These are phyloP conservation scores for Acromyrmex echinatior DNA, from an alignment of 1,140 invertebrate genomes.

Conservation along the genomic window DNA sequence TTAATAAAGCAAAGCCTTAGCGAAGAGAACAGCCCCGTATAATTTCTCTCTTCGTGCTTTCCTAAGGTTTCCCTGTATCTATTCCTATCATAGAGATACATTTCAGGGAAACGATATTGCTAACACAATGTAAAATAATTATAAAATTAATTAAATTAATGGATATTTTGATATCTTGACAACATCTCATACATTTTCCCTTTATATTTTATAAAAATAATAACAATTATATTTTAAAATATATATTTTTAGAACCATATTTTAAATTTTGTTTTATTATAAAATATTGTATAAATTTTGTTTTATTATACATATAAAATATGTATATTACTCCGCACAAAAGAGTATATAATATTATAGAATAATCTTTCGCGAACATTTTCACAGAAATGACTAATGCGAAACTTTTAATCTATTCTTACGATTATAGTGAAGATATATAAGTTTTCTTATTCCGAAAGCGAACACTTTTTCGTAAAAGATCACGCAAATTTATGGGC, in stretches of 20 bases:
- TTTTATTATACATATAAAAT: background rate
- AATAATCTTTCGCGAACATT: background rate
- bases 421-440: background rate
- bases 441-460: slow-evolving; percentile 25
- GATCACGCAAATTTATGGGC: slow-evolving; percentile 16
- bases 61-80: slow-evolving; percentile 39
- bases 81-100: slow-evolving; percentile 25
- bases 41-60: slow-evolving; percentile 64
- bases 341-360: background rate
- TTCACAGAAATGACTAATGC: background rate
- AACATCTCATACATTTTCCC: background rate
- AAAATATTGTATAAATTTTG: background rate
- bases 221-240: background rate
- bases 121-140: slow-evolving; percentile 38
- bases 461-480: background rate
- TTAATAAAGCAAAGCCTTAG: slow-evolving; percentile 49
- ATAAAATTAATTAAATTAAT: slow-evolving; percentile 33
- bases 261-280: background rate
- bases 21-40: slow-evolving; percentile 54
- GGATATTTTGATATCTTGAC: background rate
- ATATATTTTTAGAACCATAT: background rate
- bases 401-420: slow-evolving; percentile 23
- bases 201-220: background rate
- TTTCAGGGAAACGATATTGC: slow-evolving; percentile 11
- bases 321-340: background rate